Conservation (phyloP, 2,113 vertebrate species). For the Daphoenositta chrysoptera region DNA sequence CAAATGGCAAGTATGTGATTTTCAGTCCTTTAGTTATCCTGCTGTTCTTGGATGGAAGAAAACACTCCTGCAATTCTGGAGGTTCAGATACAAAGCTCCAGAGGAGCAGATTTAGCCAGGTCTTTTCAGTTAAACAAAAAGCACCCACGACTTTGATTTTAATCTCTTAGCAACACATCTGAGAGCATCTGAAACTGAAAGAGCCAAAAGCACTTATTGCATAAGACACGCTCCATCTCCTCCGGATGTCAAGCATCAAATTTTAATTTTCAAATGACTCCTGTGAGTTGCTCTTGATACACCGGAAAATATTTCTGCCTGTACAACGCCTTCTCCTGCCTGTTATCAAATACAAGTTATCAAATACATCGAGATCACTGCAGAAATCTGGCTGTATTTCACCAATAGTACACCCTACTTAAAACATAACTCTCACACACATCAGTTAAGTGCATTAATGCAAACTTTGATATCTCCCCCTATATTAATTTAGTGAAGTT, state of each 20-base stretch:
- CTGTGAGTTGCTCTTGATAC: neutral
- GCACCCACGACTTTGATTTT: neutral
- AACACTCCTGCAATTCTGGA: neutral
- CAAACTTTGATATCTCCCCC: rapidly evolving
- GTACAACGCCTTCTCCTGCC: neutral
- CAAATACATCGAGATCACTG: neutral
- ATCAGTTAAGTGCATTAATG: neutral
- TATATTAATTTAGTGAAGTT: rapidly evolving
- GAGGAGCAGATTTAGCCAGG: neutral
- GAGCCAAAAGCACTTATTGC: neutral
- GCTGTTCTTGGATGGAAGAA: neutral
- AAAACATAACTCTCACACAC: rapidly evolving
- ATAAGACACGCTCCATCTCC: neutral
- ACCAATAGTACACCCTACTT: neutral
- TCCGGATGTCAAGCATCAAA: neutral
- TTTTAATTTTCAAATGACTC: neutral
- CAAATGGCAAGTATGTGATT: neutral
- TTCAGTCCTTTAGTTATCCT: neutral
- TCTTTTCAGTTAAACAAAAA: neutral
- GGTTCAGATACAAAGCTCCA: neutral
- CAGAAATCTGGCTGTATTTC: neutral
- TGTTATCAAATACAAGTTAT: neutral
- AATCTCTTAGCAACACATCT: neutral
- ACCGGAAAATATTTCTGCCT: neutral
- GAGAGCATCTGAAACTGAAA: neutral